A percentile compares a stretch with the other conserved stretches of the same genome.
phyloP scores from a whole-genome alignment of 2,113 vertebrate species.

The Myrmecobius fasciatus region DNA sequence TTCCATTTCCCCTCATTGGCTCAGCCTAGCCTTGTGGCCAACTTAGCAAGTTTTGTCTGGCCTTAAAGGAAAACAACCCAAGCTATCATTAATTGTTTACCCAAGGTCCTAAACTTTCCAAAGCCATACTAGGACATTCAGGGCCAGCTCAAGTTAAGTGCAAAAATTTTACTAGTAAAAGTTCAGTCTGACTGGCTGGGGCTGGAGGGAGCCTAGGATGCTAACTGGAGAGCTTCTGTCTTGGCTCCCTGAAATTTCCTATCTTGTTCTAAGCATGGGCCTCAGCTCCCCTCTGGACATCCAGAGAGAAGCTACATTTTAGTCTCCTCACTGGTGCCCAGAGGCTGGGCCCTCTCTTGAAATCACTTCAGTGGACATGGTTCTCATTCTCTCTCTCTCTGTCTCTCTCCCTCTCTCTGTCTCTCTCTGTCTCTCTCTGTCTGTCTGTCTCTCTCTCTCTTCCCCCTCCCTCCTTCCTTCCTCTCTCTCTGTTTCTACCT shows the following conservation, averaged over 20 bases:
- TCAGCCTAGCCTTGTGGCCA: neutral
- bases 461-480: no score
- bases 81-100: neutral
- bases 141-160: conserved; percentile 1
- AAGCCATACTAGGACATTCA: neutral
- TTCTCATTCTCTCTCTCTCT: neutral
- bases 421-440: neutral
- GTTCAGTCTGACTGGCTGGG: conserved; percentile 1
- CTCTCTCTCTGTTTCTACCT: no score
- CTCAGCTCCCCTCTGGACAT: neutral
- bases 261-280: neutral
- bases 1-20: neutral
- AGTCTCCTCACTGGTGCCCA: neutral
- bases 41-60: neutral
- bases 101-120: neutral
- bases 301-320: neutral
- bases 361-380: neutral
- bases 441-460: neutral
- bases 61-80: neutral
- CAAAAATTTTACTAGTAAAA: neutral
- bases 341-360: neutral
- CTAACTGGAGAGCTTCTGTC: neutral
- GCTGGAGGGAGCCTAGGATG: neutral
- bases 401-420: neutral
- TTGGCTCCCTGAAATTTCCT: neutral